These are phyloP conservation scores for Drosophila littoralis DNA, from an alignment of 1,140 invertebrate genomes.

Conservation along the genomic window DNA sequence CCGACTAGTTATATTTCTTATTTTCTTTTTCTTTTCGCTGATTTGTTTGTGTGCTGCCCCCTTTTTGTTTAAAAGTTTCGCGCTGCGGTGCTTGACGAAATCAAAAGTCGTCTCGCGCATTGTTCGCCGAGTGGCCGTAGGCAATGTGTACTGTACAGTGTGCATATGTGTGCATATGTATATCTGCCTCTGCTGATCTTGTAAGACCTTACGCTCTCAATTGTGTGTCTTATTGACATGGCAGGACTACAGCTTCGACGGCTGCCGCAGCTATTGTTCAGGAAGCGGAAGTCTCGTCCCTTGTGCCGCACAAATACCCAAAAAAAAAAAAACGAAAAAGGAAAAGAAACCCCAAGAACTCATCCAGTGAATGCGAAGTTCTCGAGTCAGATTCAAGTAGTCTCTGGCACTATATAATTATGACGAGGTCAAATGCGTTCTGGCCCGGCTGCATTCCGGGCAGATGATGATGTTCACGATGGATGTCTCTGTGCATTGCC, in stretches of 20 bases:
- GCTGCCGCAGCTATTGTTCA: slow-evolving; percentile 33
- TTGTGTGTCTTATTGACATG: slow-evolving; percentile 73
- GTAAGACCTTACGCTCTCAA: slow-evolving; percentile 61
- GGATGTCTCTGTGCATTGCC: slow-evolving; percentile 1
- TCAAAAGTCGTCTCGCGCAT: slow-evolving; percentile 68
- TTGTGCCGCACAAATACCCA: slow-evolving; percentile 35
- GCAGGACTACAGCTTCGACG: slow-evolving; percentile 39
- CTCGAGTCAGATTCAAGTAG: slow-evolving; percentile 54
- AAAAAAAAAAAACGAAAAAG: slow-evolving; percentile 28
- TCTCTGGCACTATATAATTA: slow-evolving; percentile 72
- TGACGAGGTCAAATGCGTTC: slow-evolving; percentile 68
- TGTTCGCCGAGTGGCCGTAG: slow-evolving; percentile 68
- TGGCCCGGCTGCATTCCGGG: slow-evolving; percentile 21
- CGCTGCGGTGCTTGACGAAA: slow-evolving; percentile 54
- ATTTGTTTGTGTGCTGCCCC: slow-evolving; percentile 31
- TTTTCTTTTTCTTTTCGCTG: slow-evolving; percentile 5
- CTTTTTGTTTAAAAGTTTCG: slow-evolving; percentile 50
- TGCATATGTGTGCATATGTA: slow-evolving; percentile 7
- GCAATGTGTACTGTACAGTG: slow-evolving; percentile 11
- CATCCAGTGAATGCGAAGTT: slow-evolving; percentile 19
- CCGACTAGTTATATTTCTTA: not conserved
- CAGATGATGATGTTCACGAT: slow-evolving; percentile 5
- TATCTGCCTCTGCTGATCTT: slow-evolving; percentile 67
- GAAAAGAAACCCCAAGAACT: not conserved
- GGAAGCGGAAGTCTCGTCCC: slow-evolving; percentile 47